Percentiles rank a stretch among this genome's conserved stretches.
phyloP scores from a whole-genome alignment of 1,140 invertebrate genomes.

The Dreissena rostriformis region DNA sequence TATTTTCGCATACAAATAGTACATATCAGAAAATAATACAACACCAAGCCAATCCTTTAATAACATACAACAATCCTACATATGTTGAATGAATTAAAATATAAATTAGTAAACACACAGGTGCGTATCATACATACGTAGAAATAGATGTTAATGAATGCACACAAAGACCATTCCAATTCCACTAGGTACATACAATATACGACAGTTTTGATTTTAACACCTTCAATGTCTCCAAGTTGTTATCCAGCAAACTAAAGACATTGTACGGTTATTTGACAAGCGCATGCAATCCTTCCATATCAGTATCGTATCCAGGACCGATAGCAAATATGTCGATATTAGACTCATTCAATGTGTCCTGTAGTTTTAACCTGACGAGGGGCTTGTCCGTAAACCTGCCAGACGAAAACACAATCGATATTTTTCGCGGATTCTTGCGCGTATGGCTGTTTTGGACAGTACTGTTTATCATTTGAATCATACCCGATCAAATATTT shows the following conservation, averaged over 20 bases:
- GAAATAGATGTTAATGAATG: too few species aligned
- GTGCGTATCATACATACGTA: too few species aligned
- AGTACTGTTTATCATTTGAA: background rate
- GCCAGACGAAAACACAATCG: background rate
- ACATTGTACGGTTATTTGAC: slow-evolving; percentile 8
- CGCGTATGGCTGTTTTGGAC: background rate
- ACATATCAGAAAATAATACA: too few species aligned
- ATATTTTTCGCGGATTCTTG: slow-evolving; percentile 2
- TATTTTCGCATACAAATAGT: too few species aligned
- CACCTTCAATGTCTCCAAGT: too few species aligned
- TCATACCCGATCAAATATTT: background rate
- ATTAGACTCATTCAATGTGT: background rate
- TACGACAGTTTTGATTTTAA: too few species aligned
- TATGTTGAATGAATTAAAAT: too few species aligned
- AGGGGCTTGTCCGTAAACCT: background rate
- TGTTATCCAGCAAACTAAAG: background rate
- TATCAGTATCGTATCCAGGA: slow-evolving; percentile 15
- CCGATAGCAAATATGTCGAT: slow-evolving; percentile 15
- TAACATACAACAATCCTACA: too few species aligned
- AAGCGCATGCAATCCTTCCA: slow-evolving; percentile 10
- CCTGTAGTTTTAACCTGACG: background rate
- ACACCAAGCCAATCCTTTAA: too few species aligned
- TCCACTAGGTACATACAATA: too few species aligned
- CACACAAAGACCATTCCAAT: too few species aligned
- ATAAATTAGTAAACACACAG: too few species aligned